Conservation (phyloP, 64 coral and sea anemone genomes). For the Dendrophyllia cribrosa region DNA sequence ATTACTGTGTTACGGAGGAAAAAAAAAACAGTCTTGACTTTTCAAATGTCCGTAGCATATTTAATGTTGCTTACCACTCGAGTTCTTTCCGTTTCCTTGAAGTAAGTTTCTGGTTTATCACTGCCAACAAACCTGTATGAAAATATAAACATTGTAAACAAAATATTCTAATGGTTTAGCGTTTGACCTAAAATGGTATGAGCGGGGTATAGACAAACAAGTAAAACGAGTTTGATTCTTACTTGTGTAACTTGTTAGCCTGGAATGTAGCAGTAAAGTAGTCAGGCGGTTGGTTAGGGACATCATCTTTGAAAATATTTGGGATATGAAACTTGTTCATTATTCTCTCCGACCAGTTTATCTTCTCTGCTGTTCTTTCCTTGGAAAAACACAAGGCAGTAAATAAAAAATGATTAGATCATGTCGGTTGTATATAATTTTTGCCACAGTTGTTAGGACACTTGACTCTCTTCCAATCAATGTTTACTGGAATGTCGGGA, state of each 20-base stretch:
- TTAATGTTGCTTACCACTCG: constrained; percentile 79
- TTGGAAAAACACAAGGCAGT: neutral
- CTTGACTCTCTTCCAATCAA: no score
- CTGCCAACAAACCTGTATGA: constrained; percentile 80
- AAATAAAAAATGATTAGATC: neutral
- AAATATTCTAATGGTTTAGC: no score
- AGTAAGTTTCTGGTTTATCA: constrained; percentile 92
- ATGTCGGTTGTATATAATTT: no score
- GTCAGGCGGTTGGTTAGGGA: constrained; percentile 83
- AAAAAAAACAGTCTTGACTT: no score
- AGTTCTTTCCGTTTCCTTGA: constrained; percentile 88
- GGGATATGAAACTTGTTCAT: constrained; percentile 82
- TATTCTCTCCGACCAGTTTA: constrained; percentile 96
- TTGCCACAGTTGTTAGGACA: no score
- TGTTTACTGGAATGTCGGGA: no score
- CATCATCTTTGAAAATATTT: constrained; percentile 94
- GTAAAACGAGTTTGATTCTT: constrained; percentile 19
- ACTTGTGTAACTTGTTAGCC: constrained; percentile 88
- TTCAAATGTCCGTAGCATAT: neutral
- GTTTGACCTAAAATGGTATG: no score
- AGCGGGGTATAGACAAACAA: neutral
- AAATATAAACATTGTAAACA: neutral
- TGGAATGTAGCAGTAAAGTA: constrained; percentile 95
- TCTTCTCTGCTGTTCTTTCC: constrained; percentile 66
- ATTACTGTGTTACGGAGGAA: no score